phyloP scores from a whole-genome alignment of 2,113 vertebrate genomes.

The Penelope pileata region DNA sequence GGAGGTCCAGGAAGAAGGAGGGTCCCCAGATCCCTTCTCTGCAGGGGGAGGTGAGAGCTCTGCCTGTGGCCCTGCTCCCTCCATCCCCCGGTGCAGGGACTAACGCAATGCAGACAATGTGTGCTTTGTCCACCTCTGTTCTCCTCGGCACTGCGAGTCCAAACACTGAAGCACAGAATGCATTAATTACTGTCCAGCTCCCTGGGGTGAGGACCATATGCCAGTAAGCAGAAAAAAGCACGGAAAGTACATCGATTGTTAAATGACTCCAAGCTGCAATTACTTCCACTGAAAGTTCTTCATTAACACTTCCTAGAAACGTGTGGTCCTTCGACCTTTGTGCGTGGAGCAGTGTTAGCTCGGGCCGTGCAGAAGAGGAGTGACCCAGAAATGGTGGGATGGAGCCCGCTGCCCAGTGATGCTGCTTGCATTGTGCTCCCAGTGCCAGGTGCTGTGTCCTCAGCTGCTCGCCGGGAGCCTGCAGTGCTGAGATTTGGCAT shows the following conservation, averaged over 20 bases:
- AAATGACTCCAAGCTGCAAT: neutral
- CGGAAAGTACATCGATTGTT: neutral
- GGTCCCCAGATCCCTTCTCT: no score
- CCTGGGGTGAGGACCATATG: neutral
- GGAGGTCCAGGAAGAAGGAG: no score
- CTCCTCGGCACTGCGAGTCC: neutral
- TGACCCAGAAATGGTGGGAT: neutral
- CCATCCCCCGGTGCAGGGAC: neutral
- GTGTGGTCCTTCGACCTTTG: neutral
- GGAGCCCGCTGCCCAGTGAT: neutral
- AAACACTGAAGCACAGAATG: conserved; percentile 40
- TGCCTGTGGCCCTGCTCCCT: neutral
- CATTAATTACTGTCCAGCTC: conserved; percentile 44
- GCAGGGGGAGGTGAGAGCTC: neutral
- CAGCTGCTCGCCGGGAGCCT: neutral
- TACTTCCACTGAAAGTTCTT: neutral
- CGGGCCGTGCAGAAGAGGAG: neutral
- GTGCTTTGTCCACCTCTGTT: conserved; percentile 27
- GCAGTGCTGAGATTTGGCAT: neutral
- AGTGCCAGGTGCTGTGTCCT: neutral
- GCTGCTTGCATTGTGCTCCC: neutral
- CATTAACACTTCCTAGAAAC: neutral
- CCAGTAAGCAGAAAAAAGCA: neutral
- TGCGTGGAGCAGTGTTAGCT: fast-evolving
- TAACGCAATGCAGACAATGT: conserved; percentile 13